Conservation (phyloP, 2,113 vertebrate species). For the Cochlearius cochlearius region DNA sequence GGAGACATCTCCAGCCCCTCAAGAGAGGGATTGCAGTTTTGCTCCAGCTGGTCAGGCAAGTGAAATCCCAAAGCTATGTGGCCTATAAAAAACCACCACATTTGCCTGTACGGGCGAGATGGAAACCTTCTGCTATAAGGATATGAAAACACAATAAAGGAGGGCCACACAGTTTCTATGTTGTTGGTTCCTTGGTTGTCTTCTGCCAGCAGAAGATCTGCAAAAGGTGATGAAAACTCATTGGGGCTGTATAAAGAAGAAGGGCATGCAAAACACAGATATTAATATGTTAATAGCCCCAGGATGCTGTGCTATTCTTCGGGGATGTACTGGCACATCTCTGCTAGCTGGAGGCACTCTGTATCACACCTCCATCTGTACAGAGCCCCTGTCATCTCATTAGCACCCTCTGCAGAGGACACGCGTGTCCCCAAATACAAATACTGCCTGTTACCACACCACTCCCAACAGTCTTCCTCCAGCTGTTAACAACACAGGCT, state of each 20-base stretch:
- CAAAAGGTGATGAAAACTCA: background rate
- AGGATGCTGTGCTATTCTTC: background rate
- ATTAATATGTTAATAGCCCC: background rate
- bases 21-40: background rate
- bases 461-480: background rate
- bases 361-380: background rate
- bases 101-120: accelerated
- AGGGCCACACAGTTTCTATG: background rate
- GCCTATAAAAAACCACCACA: accelerated
- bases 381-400: background rate
- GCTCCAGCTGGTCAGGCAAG: background rate
- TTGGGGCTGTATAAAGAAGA: background rate
- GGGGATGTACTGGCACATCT: background rate
- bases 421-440: background rate
- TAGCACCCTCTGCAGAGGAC: background rate
- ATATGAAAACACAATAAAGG: background rate
- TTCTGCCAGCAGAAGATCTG: background rate
- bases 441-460: background rate
- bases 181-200: background rate
- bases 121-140: background rate
- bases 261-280: background rate
- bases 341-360: background rate
- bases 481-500: background rate
- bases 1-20: background rate
- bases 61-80: background rate